Percentiles rank a stretch among this genome's conserved stretches.
These are phyloP conservation scores for Volucella zonaria DNA, from an alignment of 2,888 invertebrate genomes.

Conservation along the genomic window DNA sequence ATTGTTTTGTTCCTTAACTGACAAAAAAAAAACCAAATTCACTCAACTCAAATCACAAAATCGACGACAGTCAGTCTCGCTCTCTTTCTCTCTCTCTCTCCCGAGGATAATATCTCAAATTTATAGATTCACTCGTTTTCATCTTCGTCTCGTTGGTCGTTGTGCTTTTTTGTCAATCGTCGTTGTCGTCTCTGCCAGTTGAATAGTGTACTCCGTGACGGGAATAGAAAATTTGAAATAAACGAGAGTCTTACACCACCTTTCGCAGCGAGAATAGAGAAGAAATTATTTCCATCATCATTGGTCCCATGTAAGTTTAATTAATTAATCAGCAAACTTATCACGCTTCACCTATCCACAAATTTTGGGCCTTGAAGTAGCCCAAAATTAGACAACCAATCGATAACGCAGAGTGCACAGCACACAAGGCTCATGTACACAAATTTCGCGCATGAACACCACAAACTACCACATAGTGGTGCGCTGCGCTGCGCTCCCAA, in stretches of 20 bases:
- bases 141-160: not conserved
- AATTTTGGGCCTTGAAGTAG: conserved; percentile 29
- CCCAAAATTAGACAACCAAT: conserved; percentile 40
- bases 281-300: conserved; percentile 14
- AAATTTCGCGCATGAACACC: conserved; percentile 70
- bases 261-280: not conserved
- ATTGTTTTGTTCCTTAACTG: conserved; percentile 24
- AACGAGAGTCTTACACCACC: conserved; percentile 4
- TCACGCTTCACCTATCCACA: conserved; percentile 15
- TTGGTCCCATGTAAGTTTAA: conserved; percentile 59
- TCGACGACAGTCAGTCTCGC: conserved; percentile 16
- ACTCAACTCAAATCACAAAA: conserved; percentile 20
- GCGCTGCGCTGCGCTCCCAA: conserved; percentile 16
- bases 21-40: conserved; percentile 6
- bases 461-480: conserved; percentile 21
- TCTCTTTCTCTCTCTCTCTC: not conserved
- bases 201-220: conserved; percentile 46
- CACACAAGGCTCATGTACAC: conserved; percentile 47
- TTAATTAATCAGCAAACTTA: conserved; percentile 37
- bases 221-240: conserved; percentile 11
- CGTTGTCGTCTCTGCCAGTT: conserved; percentile 27
- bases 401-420: conserved; percentile 49
- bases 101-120: not conserved
- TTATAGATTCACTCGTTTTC: conserved; percentile 20
- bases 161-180: conserved; percentile 3